Percentiles rank a stretch among this genome's conserved stretches.
These are phyloP conservation scores for Aphaenogaster rudis DNA, from an alignment of 1,140 invertebrate genomes.

Conservation along the genomic window DNA sequence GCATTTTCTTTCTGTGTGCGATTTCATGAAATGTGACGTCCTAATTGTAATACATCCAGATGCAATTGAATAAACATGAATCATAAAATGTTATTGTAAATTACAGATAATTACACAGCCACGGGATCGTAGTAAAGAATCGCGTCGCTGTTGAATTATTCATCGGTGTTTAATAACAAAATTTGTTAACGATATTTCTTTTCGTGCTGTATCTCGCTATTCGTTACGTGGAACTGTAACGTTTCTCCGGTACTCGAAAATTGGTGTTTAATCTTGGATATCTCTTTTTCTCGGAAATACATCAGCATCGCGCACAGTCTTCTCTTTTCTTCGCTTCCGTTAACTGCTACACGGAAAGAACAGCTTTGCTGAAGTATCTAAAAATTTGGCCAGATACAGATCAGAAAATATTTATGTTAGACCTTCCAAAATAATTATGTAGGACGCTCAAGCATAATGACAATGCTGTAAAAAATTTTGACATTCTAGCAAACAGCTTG, in stretches of 20 bases:
- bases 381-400: too few species aligned
- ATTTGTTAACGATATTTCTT: constrained; percentile 19
- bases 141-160: constrained; percentile 16
- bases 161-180: constrained; percentile 30
- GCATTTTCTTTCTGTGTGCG: background rate
- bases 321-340: background rate
- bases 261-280: background rate
- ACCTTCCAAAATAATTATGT: too few species aligned
- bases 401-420: too few species aligned
- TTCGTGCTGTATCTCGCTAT: background rate
- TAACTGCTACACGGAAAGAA: too few species aligned
- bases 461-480: too few species aligned
- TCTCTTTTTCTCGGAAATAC: background rate
- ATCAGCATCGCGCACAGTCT: background rate
- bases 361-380: too few species aligned
- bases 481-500: too few species aligned
- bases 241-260: background rate
- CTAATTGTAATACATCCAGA: constrained; percentile 1
- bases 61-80: constrained; percentile 15
- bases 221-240: background rate
- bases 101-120: constrained; percentile 28
- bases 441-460: too few species aligned
- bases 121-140: background rate
- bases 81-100: constrained; percentile 21
- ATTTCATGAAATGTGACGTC: background rate